Evolutionary conservation across 1,140 invertebrate species (phyloP), one percentile per base, ranked within the genome.

Genomic region (Camponotus pennsylvanicus): DNA sequence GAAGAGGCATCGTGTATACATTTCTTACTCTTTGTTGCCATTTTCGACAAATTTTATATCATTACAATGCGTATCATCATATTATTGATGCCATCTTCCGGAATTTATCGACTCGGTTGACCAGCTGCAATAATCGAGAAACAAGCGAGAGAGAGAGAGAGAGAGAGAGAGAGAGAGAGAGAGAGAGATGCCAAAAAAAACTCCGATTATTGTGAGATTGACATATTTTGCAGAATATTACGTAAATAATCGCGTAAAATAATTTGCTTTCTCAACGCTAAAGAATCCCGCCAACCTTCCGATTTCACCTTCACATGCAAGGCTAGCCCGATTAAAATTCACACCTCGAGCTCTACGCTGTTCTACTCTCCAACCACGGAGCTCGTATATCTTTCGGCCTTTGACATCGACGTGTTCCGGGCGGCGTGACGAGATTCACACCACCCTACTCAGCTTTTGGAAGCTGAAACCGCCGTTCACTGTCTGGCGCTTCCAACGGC

Each of bases 111-210:
- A 91, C 85, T 76, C 89, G 93, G 88, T 89, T 90, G 88, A 88
- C 91, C 92, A 90, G 84, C 80, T 93, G 83, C 63, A 67, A 87
- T 92, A 91, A 94, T 94, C 91, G 91, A 90, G 88, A 91, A 89
- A 77, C 79, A 64, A 75, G 34, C 34, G 61, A 84, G 73, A 67
- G 59, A 45, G 9, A 45, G 42, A 45, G 64, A 75, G 27, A 42
- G 66, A 80, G 64, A 67, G 59, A 80, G 2, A 49, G 73, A 67
- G 59, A 45, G 9, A 45, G 42, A 45, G 64, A 75, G 27, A 42
- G 66, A 80, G 64, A 67, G 59, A 80, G 2, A 49, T 45, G 13
- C 55, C 59, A 49, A 71, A 79, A 64, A 69, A 18, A 63, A 61
- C 8, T 59, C 1, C 13, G 9, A 71, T 42, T 4, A 37, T 27